Evolutionary conservation across 2,113 vertebrate species (phyloP), one percentile per base, ranked within the genome.

Genomic region (Chaenocephalus aceratus): DNA sequence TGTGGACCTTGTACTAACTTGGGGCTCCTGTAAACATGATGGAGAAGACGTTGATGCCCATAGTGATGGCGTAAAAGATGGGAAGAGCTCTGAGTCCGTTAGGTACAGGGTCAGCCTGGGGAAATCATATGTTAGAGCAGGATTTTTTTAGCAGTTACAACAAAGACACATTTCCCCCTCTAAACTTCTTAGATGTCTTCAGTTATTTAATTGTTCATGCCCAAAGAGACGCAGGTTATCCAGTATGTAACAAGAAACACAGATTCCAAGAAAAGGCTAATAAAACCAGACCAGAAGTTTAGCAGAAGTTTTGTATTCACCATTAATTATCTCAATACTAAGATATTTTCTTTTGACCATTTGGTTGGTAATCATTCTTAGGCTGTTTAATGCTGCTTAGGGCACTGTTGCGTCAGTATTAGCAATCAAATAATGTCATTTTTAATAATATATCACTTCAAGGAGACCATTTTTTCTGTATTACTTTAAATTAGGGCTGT

Each of bases 31-130:
- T 97, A 63, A 96, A 98, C 96, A 97, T 95, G 93, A 99, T 98
- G 85, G 97, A 99, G 94, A 99, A 99, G 44, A 98, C 93, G 91
- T 99, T 99, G 91, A 98, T 94, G 34, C 96, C 96, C 92, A 99
- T 89, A 0, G 97, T 98, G 79, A 96, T 95, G 64, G 95, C 98
- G 10, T 99, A 99, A 95, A 99, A 99, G 84, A 99, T 0, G 0
- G 98, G 98, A 71, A 99, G 85, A 60, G 97, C 97, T 91, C 94
- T 95, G 80, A 99, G 92, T 71, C 98, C 98, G 0, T 97, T 99
- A 63, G 97, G 97, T 64, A 98, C 95, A 0, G 98, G 97, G 90
- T 99, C 95, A 2, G 86, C 90, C 98, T 99, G 91, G 23, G 41
- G 64, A 62, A 12, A 75, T 36, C 3, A 58, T 13, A 23, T 49